A percentile compares a stretch with the other conserved stretches of the same genome.
Evolutionary conservation across 1,140 invertebrate genomes (phyloP).

Genomic region (Meloidogyne exigua): DNA sequence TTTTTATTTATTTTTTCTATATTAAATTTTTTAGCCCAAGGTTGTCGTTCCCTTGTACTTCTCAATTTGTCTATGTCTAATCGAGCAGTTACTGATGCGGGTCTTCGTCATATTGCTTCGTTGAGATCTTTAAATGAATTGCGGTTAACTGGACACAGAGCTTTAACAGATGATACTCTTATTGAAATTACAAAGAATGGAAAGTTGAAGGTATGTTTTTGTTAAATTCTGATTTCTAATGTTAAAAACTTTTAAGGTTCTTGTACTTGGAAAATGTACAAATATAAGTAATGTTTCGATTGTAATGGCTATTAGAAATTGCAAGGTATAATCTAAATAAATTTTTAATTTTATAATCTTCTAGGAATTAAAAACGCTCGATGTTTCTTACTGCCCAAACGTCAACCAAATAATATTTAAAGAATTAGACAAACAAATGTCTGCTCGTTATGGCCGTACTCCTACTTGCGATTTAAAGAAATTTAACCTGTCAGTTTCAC

Average conservation of each 20-base stretch:
- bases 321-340: constrained; percentile 4
- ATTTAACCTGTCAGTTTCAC: constrained; percentile 13
- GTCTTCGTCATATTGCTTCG: constrained; percentile 6
- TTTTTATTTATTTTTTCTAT: not conserved
- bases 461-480: not conserved
- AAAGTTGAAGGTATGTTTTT: constrained; percentile 7
- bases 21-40: not conserved
- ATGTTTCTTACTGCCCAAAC: constrained; percentile 15
- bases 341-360: not conserved
- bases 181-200: constrained; percentile 10
- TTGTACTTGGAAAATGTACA: constrained; percentile 10
- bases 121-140: constrained; percentile 4
- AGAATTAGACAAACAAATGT: constrained; percentile 22
- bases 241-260: constrained; percentile 4
- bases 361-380: not conserved
- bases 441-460: not conserved
- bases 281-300: constrained; percentile 15
- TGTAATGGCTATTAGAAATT: constrained; percentile 11
- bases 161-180: constrained; percentile 12
- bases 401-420: constrained; percentile 17
- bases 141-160: constrained; percentile 9
- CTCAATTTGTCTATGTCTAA: constrained; percentile 21
- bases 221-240: not conserved
- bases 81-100: constrained; percentile 14
- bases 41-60: constrained; percentile 8